Evolutionary conservation across 2,113 vertebrate species (phyloP), one percentile per base, ranked within the genome.

Genomic region (Trichechus manatus): DNA sequence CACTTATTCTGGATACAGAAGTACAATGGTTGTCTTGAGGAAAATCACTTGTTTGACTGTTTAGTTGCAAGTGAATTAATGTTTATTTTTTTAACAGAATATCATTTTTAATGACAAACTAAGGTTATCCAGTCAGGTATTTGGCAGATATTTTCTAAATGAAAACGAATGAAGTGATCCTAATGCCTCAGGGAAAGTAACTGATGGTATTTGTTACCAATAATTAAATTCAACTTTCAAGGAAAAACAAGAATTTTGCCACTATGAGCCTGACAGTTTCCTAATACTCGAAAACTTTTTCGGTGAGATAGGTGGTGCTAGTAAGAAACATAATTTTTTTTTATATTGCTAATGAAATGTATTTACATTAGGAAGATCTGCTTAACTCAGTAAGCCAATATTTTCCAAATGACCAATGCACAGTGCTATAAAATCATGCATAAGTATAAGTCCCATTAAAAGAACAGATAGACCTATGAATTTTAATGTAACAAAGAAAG

Each of bases 71-170:
- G 31, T 61, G 14, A 87, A 82, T 82, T 39, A 50, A 25, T 53
- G 8, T 53, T 36, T 33, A 33, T 14, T 82, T 22, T 82, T 56
- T 22, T 14, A 29, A 36, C 9, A 36, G 2, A 23, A 81, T 2
- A 39, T 2, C 56, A 96, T 74, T 94, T 86, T 92, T 92, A 68
- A 6, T 42, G 10, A 92, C 14, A 80, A 91, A 44, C 89, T 39
- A 39, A 82, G 14, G 14, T 56, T 81, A 86, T 63, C n/a, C 13
- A 82, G 17, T 63, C 20, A 53, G 33, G 20, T 87, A 87, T 33
- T 77, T 44, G 77, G 61, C 39, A 39, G 39, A 39, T 92, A 95
- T 78, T 93, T 93, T 92, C 95, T 61, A 39, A 39, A 39, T 31
- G 29, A 64, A 86, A 94, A 64, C 84, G 17, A 97, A 53, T 56